Percentiles rank a stretch among this genome's conserved stretches.
Evolutionary conservation across 2,113 vertebrate species (phyloP).

Genomic region (Elachura formosa): DNA sequence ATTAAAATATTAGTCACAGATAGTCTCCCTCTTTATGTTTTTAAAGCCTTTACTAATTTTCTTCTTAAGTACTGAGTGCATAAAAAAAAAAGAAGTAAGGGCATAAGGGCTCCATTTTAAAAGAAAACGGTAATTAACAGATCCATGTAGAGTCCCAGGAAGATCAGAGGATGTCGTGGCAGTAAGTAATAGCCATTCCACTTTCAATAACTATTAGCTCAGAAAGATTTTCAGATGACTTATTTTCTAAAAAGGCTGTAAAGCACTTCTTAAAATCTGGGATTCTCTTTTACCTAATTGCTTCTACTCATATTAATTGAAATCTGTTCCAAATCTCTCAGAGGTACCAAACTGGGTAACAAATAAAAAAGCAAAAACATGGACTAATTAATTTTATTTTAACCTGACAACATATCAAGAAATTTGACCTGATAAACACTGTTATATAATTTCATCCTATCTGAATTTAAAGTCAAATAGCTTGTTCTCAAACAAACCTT

Average conservation of each 20-base stretch:
- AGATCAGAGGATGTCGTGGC: slow-evolving; percentile 6
- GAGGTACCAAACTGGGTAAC: neutral
- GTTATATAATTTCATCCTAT: neutral
- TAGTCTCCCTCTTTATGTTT: neutral
- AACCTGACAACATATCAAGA: neutral
- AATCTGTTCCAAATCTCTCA: neutral
- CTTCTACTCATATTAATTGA: neutral
- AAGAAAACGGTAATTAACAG: slow-evolving; percentile 14
- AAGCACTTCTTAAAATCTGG: neutral
- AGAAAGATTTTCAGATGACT: neutral
- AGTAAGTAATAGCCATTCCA: neutral
- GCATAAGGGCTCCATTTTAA: neutral
- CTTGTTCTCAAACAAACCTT: neutral
- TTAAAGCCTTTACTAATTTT: neutral
- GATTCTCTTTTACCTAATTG: neutral
- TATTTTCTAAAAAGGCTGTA: neutral
- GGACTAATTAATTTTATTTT: neutral
- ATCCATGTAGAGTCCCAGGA: neutral
- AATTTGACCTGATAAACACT: neutral
- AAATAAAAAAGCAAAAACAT: neutral
- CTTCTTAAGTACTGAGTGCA: neutral
- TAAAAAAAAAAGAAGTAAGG: neutral
- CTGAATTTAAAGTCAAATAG: neutral
- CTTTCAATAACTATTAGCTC: neutral
- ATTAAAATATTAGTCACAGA: neutral